Evolutionary conservation across 2,797 vertebrate species (phyloP), one percentile per base, ranked within the genome.

Genomic region (Setipinna tenuifilis): DNA sequence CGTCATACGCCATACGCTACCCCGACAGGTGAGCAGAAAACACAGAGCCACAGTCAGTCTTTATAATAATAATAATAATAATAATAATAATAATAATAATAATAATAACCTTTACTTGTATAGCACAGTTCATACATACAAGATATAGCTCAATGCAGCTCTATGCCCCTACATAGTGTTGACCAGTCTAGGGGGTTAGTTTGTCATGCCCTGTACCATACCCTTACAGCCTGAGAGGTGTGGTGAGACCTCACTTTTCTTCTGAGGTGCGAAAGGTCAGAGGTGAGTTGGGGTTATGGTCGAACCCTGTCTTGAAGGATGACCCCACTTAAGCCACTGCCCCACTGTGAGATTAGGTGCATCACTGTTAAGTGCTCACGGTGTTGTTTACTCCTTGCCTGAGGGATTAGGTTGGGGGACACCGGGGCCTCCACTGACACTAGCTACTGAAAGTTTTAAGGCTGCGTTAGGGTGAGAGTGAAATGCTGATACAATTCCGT

Each of bases 1-100:
- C 95, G 0, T 97, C 96, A 0, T 98, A 96, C 44, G 95, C 96
- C 41, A 96, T 97, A 87, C 96, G 96, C 87, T 94, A 96, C 87
- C 96, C 96, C 0, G 93, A 97, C 11, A 96, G 97, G 97, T 98
- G 87, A 89, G 85, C 14, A 35, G 12, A 12, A 61, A 11, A 5
- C 9, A 21, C 6, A 44, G 5, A 16, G 25, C 28, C 28, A 16
- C 4, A 28, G 12, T 28, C 65, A 71, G 35, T 41, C 35, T 41
- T 41, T 41, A n/a, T n/a, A n/a, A n/a, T n/a, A n/a, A n/a, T n/a
- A n/a, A n/a, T n/a, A n/a, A n/a, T n/a, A n/a, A n/a, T n/a, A n/a
- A n/a, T n/a, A n/a, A n/a, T n/a, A n/a, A n/a, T n/a, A n/a, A n/a
- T n/a, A n/a, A n/a, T n/a, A n/a, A n/a, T n/a, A n/a, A n/a, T n/a